phyloP scores from a whole-genome alignment of 2,113 vertebrate species.

The Cephalopterus ornatus region DNA sequence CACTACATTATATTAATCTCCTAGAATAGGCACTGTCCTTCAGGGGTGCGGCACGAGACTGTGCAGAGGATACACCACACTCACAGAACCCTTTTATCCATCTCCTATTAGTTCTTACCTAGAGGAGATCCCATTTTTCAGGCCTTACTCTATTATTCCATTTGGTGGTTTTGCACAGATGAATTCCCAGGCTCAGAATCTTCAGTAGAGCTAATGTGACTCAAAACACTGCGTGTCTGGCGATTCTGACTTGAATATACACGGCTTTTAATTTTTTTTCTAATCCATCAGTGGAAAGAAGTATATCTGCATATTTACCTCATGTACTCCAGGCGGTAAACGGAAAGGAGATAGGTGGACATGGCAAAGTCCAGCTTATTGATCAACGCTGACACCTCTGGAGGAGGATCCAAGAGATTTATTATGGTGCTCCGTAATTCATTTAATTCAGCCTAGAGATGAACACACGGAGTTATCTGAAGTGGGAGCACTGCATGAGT shows the following conservation, averaged over 20 bases:
- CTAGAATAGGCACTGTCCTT: not conserved
- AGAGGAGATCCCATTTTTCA: not conserved
- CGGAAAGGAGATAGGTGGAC: conserved; percentile 95
- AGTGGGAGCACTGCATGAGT: not conserved
- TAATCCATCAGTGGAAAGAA: not conserved
- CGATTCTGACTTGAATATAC: not conserved
- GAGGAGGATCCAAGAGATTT: conserved; percentile 90
- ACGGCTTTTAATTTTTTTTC: not conserved
- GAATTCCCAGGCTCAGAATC: not conserved
- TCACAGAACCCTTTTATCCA: not conserved
- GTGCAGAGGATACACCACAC: not conserved
- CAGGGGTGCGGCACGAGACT: not conserved
- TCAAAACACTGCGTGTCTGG: not conserved
- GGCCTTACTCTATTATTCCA: not conserved
- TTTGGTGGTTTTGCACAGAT: not conserved
- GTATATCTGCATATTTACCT: conserved; percentile 68
- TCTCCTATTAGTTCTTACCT: not conserved
- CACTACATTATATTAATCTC: not conserved
- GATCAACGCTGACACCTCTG: conserved; percentile 89
- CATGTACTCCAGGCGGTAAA: conserved; percentile 96
- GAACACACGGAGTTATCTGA: not conserved
- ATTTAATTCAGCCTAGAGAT: conserved; percentile 85
- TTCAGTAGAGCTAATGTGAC: not conserved
- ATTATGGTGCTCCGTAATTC: conserved; percentile 90
- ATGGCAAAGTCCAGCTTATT: conserved; percentile 97